Conservation (phyloP, 2,888 invertebrate species). For the Elysia crispata region DNA sequence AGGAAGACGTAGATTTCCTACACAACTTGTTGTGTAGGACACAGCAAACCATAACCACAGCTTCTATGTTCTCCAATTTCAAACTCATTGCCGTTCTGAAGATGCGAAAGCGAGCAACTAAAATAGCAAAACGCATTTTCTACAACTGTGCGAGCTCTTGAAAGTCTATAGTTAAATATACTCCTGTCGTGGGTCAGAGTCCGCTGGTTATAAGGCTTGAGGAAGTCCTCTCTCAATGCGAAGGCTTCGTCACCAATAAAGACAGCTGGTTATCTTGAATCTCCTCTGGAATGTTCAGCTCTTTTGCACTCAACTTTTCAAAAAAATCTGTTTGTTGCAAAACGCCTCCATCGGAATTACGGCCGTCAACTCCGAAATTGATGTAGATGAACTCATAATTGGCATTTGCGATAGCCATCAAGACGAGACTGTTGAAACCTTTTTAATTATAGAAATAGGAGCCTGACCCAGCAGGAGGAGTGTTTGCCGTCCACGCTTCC, state of each 20-base stretch:
- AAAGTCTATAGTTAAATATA: too few species aligned
- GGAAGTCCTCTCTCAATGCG: too few species aligned
- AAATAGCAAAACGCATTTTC: neutral
- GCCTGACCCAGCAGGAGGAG: neutral
- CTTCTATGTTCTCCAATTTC: neutral
- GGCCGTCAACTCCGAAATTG: neutral
- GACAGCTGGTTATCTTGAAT: too few species aligned
- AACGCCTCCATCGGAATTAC: neutral
- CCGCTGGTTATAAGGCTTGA: too few species aligned
- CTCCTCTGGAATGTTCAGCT: too few species aligned
- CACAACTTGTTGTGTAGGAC: constrained; percentile 6
- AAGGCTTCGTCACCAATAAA: too few species aligned
- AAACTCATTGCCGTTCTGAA: neutral
- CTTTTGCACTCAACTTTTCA: neutral
- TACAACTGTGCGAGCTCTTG: too few species aligned
- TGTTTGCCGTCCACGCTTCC: neutral
- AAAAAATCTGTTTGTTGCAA: neutral
- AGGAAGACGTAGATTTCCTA: neutral
- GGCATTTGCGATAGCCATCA: constrained; percentile 5
- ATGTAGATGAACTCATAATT: neutral
- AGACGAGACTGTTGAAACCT: neutral
- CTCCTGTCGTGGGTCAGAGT: too few species aligned
- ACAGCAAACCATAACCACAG: neutral
- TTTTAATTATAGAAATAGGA: neutral
- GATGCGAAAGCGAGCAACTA: neutral